Conservation (phyloP, 2,113 vertebrate genomes). For the Microtus pennsylvanicus region DNA sequence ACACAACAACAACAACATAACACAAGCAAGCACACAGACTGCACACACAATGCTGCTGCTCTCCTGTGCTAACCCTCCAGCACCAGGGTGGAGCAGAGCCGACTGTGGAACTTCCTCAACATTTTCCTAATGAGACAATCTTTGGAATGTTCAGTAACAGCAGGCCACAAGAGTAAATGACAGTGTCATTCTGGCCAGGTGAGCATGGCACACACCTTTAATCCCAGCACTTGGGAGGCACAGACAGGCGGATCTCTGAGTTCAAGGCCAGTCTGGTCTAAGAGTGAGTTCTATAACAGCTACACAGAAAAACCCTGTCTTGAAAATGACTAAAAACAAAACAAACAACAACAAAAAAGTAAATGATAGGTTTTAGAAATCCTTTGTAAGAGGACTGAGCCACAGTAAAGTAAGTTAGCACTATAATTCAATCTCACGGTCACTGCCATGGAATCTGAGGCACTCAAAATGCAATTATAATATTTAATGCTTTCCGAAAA, state of each 20-base stretch:
- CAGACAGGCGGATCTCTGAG: neutral
- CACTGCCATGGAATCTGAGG: neutral
- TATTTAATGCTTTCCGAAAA: slow-evolving; percentile 53
- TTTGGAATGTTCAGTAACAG: slow-evolving; percentile 33
- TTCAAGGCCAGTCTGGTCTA: neutral
- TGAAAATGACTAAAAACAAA: neutral
- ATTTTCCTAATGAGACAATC: slow-evolving; percentile 21
- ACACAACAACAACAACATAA: too few relatives aligned
- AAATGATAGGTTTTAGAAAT: slow-evolving; percentile 21
- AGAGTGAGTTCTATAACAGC: neutral
- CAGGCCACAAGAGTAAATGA: neutral
- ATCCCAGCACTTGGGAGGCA: neutral
- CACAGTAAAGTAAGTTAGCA: slow-evolving; percentile 3
- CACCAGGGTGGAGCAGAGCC: neutral
- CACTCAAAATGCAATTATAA: slow-evolving; percentile 50
- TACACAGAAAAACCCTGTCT: neutral
- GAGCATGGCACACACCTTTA: neutral
- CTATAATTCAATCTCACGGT: neutral
- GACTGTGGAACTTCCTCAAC: neutral
- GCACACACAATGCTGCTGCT: neutral
- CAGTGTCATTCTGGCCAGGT: neutral
- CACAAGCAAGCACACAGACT: neutral
- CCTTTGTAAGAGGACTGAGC: slow-evolving; percentile 15
- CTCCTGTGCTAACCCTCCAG: neutral
- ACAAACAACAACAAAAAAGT: neutral